Evolutionary conservation across 2,797 vertebrate genomes (phyloP).

Genomic region (Muscicapa comitata): DNA sequence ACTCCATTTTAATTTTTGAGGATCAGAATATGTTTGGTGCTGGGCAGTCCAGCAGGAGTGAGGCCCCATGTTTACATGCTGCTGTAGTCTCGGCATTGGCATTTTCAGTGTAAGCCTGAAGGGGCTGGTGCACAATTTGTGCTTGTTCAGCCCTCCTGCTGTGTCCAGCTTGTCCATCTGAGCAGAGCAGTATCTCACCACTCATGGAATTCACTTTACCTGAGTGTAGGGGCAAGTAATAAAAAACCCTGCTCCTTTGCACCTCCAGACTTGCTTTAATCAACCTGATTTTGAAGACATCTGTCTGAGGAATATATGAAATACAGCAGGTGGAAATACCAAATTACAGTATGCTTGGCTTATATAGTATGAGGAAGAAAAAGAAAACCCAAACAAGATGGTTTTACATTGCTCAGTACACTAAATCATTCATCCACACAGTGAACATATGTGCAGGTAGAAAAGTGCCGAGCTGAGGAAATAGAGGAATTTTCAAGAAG

Average conservation of each 20-base stretch:
- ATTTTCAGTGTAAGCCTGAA: not conserved
- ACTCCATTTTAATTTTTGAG: not conserved
- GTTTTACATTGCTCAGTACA: constrained; percentile 3
- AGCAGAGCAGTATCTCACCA: not conserved
- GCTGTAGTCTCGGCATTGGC: not conserved
- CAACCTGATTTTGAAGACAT: not conserved
- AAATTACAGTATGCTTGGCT: not conserved
- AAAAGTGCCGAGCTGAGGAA: constrained; percentile 5
- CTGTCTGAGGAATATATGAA: not conserved
- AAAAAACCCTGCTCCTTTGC: not conserved
- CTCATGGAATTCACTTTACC: not conserved
- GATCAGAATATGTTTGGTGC: not conserved
- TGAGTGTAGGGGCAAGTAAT: not conserved
- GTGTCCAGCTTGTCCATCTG: not conserved
- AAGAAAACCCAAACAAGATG: not conserved
- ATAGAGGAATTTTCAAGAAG: not conserved
- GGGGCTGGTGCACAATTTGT: not conserved
- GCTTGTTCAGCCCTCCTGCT: not conserved
- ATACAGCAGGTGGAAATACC: not conserved
- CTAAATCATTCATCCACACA: constrained; percentile 24
- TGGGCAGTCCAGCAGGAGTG: not conserved
- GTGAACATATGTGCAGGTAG: constrained; percentile 20
- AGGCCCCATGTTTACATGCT: not conserved
- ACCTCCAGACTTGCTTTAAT: not conserved
- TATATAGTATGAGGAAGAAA: not conserved